phyloP scores from a whole-genome alignment of 2,113 vertebrate species.

The Cyanoderma ruficeps region DNA sequence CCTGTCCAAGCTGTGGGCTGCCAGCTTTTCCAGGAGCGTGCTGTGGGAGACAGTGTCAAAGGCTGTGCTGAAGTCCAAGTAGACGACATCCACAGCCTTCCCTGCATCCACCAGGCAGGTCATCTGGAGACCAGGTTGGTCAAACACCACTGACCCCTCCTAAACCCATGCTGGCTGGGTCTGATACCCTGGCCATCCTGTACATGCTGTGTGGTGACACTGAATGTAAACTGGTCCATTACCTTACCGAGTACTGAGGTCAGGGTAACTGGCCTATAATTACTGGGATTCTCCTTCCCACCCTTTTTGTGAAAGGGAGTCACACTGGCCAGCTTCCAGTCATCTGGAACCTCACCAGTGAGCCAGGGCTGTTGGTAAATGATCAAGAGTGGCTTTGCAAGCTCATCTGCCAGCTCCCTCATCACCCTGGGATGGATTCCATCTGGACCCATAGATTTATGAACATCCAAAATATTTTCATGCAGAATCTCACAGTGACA shows the following conservation, averaged over 20 bases:
- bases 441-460: neutral
- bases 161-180: neutral
- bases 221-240: neutral
- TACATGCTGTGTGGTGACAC: neutral
- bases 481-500: neutral
- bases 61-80: neutral
- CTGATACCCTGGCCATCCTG: neutral
- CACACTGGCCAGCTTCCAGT: neutral
- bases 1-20: neutral
- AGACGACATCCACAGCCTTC: neutral
- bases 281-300: neutral
- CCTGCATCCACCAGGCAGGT: neutral
- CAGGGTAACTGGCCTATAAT: neutral
- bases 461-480: neutral
- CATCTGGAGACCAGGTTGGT: neutral
- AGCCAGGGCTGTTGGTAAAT: neutral
- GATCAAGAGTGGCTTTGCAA: fast-evolving
- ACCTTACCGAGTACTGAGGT: neutral
- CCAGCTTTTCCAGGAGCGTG: neutral
- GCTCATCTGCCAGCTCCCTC: neutral
- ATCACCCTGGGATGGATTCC: neutral
- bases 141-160: fast-evolving
- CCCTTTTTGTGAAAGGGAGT: fast-evolving
- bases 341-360: neutral
- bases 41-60: neutral